Evolutionary conservation across 2,797 vertebrate species (phyloP).

Genomic region (Gymnothorax reevesii): DNA sequence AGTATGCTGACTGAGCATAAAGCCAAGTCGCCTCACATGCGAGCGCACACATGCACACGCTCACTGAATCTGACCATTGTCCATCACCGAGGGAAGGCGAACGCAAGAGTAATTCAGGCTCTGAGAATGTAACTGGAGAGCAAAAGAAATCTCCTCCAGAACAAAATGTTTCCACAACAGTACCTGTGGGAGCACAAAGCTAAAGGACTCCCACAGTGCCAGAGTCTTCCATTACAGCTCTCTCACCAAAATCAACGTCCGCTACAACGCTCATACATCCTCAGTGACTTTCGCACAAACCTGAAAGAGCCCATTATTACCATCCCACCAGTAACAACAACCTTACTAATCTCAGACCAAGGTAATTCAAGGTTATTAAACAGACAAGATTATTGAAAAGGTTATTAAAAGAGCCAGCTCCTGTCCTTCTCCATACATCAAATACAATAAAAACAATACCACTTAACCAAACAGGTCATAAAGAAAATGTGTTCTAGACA

Average conservation of each 20-base stretch:
- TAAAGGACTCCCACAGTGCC: neutral
- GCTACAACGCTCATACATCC: neutral
- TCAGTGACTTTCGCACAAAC: too few species aligned
- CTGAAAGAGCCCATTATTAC: too few species aligned
- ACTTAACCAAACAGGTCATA: neutral
- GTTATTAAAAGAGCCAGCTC: neutral
- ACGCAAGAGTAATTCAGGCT: neutral
- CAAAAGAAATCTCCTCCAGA: neutral
- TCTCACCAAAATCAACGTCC: neutral
- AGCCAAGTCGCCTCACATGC: neutral
- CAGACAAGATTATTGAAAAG: neutral
- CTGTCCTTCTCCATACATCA: neutral
- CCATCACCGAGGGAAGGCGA: neutral
- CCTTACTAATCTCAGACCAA: neutral
- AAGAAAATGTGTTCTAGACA: neutral
- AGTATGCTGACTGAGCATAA: neutral
- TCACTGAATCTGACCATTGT: neutral
- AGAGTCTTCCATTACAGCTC: neutral
- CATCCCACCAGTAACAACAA: neutral
- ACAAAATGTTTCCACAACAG: neutral
- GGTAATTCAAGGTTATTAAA: neutral
- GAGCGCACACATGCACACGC: neutral
- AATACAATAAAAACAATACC: neutral
- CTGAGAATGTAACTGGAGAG: neutral
- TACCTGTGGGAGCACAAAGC: neutral